phyloP scores from a whole-genome alignment of 2,888 invertebrate genomes.

The Dugesia japonica region DNA sequence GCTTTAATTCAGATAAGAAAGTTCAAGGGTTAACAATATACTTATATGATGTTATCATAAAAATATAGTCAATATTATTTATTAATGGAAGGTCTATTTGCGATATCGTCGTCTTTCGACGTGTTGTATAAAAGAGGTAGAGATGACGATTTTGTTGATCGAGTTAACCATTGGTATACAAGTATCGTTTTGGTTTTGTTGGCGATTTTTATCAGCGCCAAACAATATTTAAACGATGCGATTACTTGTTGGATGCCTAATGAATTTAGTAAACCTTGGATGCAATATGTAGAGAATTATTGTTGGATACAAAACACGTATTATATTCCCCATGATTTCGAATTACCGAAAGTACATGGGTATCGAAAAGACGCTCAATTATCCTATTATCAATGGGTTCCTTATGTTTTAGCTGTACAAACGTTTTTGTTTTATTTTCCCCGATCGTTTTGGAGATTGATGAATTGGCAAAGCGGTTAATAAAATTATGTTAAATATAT shows the following conservation, averaged over 20 bases:
- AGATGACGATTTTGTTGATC: slow-evolving; percentile 44
- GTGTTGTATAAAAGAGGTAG: background rate
- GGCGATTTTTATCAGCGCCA: slow-evolving; percentile 45
- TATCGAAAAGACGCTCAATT: slow-evolving; percentile 23
- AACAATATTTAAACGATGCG: slow-evolving; percentile 47
- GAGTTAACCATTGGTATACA: slow-evolving; percentile 46
- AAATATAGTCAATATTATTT: too few species aligned
- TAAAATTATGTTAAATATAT: background rate
- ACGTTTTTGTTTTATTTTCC: slow-evolving; percentile 34
- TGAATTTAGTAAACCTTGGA: slow-evolving; percentile 31
- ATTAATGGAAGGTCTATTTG: background rate
- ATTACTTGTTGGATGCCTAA: slow-evolving; percentile 37
- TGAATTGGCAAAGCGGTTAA: slow-evolving; percentile 33
- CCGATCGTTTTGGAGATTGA: slow-evolving; percentile 28
- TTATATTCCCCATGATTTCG: slow-evolving; percentile 31
- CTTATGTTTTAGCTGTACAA: slow-evolving; percentile 33
- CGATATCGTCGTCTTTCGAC: background rate
- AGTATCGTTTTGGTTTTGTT: slow-evolving; percentile 45
- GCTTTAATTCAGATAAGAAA: background rate
- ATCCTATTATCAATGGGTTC: slow-evolving; percentile 36
- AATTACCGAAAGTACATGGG: slow-evolving; percentile 21
- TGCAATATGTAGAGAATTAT: slow-evolving; percentile 34
- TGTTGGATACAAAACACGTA: slow-evolving; percentile 36
- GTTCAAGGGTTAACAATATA: background rate
- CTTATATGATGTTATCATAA: slow-evolving; percentile 14